phyloP scores from a whole-genome alignment of 2,797 vertebrate species.

The Dryobates pubescens region DNA sequence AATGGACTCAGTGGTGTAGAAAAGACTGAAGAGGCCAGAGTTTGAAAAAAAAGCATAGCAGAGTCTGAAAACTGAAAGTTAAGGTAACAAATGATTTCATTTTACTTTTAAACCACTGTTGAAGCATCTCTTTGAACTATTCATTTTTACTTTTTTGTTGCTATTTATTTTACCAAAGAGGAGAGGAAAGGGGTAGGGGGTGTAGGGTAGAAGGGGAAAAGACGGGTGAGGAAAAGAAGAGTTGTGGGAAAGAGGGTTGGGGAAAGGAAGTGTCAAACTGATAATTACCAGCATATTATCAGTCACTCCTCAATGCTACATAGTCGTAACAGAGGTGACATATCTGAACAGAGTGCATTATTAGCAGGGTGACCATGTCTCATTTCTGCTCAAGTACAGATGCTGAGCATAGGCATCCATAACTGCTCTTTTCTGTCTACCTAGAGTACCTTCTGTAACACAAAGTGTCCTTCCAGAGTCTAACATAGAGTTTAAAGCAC shows the following conservation, averaged over 20 bases:
- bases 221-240: no score
- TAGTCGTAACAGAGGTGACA: background rate
- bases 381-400: background rate
- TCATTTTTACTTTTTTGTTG: background rate
- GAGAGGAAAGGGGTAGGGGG: background rate
- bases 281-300: background rate
- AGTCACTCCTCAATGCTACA: background rate
- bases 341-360: background rate
- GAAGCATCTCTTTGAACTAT: background rate
- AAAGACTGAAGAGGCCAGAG: slow-evolving; percentile 89
- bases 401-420: background rate
- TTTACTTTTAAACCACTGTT: background rate
- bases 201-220: no score
- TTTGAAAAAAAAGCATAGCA: slow-evolving; percentile 95
- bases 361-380: background rate
- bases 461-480: background rate
- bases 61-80: slow-evolving; percentile 86
- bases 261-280: background rate
- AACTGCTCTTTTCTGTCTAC: background rate
- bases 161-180: background rate
- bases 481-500: background rate
- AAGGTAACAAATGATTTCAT: slow-evolving; percentile 61
- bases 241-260: no score
- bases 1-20: slow-evolving; percentile 95
- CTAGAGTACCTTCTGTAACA: background rate